Evolutionary conservation across 2,797 vertebrate species (phyloP).

Genomic region (Lutjanus campechanus): DNA sequence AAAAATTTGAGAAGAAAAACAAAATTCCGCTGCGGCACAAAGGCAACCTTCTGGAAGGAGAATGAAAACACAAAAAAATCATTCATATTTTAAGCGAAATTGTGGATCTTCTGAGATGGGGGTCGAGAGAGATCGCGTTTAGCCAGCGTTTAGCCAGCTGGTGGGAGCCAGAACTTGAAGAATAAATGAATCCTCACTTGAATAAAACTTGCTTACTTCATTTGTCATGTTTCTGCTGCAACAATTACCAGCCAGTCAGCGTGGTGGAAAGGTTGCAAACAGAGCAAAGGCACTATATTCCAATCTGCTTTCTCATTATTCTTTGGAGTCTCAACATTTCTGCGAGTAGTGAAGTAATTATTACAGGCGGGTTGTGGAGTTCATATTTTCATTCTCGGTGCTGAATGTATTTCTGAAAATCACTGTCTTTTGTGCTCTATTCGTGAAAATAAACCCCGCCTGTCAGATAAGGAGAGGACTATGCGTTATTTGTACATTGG

Average conservation of each 20-base stretch:
- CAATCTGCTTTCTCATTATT: slow-evolving; percentile 59
- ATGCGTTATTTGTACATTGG: neutral
- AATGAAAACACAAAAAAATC: slow-evolving; percentile 17
- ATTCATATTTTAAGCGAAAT: slow-evolving; percentile 21
- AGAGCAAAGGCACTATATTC: slow-evolving; percentile 52
- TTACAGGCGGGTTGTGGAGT: slow-evolving; percentile 33
- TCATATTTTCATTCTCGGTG: slow-evolving; percentile 35
- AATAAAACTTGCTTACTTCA: slow-evolving; percentile 54
- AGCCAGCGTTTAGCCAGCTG: slow-evolving; percentile 37
- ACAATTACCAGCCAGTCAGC: slow-evolving; percentile 58
- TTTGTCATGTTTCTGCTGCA: slow-evolving; percentile 53
- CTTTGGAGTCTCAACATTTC: slow-evolving; percentile 33
- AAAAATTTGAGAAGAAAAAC: slow-evolving; percentile 19
- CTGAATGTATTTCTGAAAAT: slow-evolving; percentile 40
- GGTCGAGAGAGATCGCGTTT: slow-evolving; percentile 27
- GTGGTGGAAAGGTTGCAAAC: slow-evolving; percentile 61
- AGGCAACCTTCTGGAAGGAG: slow-evolving; percentile 1
- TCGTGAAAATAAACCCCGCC: slow-evolving; percentile 35
- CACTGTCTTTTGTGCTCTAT: slow-evolving; percentile 24
- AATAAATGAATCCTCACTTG: slow-evolving; percentile 41
- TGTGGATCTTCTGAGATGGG: neutral
- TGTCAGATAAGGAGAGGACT: slow-evolving; percentile 33
- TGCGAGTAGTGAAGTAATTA: slow-evolving; percentile 48
- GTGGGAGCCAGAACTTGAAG: slow-evolving; percentile 9
- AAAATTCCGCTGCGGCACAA: slow-evolving; percentile 20